Base-by-base conservation (phyloP, 1,140 invertebrate genomes). In the Apocrypta bakeri region DNA sequence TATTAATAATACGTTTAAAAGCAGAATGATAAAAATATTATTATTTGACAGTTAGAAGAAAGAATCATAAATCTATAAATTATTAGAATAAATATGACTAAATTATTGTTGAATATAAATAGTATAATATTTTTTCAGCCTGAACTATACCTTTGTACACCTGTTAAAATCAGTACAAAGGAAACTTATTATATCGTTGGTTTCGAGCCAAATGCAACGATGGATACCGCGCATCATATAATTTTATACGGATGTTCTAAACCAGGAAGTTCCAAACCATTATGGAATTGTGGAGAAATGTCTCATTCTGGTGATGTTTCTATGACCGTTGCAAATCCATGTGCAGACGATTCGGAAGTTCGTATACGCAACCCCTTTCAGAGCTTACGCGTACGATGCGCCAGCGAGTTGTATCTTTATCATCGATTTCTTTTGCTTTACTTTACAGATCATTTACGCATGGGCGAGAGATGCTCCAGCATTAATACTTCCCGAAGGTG, bases 271-370 rank as follows among this genome's bases (percentile, higher is more conserved):
- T 91, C 94, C 77, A 94, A 96, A 84, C 90, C 93, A 64, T 95
- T 96, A 64, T 99, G 98, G 97, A 95, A 97, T 92, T 99, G 98
- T 89, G 97, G 98, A 7, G 97, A 98, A 93, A 99, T 99, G 98
- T 93, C 95, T 12, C 87, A 91, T 25, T 81, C 83, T 29, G 85
- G 87, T 42, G 87, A 89, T 69, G 87, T 88, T 74, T 90, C 91
- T 84, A 88, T 91, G 75, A 90, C 92, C 64, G 90, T 91, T 12
- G 94, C 94, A 0, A 95, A 93, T 88, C 95, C 96, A 1, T 98
- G 97, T 88, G 91, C 91, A 3, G 92, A 93, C 61, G 95, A 95
- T 29, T 95, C 95, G 21, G 95, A 96, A 93, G 95, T 96, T 91
- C 85, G 17, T 56, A 56, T 56, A 56, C 33, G 9, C 9, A 76